phyloP scores from a whole-genome alignment of 2,797 vertebrate species.

The Hydrocynus forskahlii region DNA sequence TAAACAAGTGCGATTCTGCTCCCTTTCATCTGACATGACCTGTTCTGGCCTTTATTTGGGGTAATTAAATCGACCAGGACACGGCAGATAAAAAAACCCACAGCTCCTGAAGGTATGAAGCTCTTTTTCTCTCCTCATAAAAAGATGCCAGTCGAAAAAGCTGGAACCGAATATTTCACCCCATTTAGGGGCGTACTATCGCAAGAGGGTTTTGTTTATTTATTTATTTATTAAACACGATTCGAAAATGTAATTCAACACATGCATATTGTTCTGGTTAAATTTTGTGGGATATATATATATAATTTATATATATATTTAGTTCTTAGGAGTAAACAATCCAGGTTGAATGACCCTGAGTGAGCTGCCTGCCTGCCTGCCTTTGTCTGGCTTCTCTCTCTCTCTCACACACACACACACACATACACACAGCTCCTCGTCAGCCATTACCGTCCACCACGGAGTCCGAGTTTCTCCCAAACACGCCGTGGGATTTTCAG shows the following conservation, averaged over 20 bases:
- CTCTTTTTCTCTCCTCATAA: neutral
- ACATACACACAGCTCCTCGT: slow-evolving; percentile 62
- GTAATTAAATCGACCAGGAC: slow-evolving; percentile 70
- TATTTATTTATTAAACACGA: neutral
- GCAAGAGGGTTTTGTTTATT: neutral
- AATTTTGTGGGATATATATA: too few species aligned
- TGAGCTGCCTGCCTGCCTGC: slow-evolving; percentile 58
- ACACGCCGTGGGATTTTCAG: slow-evolving; percentile 34
- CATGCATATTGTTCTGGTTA: neutral
- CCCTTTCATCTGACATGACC: slow-evolving; percentile 72
- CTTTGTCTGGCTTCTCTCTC: slow-evolving; percentile 79
- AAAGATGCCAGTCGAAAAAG: too few species aligned
- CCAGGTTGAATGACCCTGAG: slow-evolving; percentile 72
- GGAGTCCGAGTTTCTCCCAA: slow-evolving; percentile 58
- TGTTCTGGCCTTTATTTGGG: slow-evolving; percentile 69
- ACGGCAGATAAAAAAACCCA: slow-evolving; percentile 49
- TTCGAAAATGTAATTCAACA: neutral
- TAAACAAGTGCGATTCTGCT: slow-evolving; percentile 76
- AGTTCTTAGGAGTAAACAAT: slow-evolving; percentile 30
- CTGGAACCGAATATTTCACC: neutral
- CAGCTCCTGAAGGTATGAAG: neutral
- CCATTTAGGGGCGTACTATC: neutral
- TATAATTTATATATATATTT: too few species aligned
- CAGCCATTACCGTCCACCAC: slow-evolving; percentile 79
- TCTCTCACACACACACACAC: neutral